A percentile compares a stretch with the other conserved stretches of the same genome.
These are phyloP conservation scores for Synodontis membranacea DNA, from an alignment of 2,113 vertebrate genomes.

Conservation along the genomic window DNA sequence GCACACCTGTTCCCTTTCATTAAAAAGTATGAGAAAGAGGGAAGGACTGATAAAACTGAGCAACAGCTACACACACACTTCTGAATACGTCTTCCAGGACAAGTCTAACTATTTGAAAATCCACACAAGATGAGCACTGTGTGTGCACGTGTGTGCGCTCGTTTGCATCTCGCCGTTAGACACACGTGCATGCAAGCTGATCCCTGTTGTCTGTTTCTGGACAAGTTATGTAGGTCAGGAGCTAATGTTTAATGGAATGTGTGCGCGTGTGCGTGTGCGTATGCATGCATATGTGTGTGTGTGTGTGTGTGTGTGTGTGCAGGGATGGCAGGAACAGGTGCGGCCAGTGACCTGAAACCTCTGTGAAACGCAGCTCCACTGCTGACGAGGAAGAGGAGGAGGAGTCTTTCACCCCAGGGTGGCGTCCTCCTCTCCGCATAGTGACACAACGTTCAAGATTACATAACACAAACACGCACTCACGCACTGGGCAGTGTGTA, in stretches of 20 bases:
- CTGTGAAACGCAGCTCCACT: conserved; percentile 17
- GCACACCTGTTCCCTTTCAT: conserved; percentile 48
- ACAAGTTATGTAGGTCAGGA: conserved; percentile 51
- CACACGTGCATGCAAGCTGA: conserved; percentile 32
- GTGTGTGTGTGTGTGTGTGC: conserved; percentile 6
- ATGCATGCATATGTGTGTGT: too few species aligned
- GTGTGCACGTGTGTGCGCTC: neutral
- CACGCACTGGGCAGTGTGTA: neutral
- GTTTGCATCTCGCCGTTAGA: conserved; percentile 38
- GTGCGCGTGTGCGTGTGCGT: neutral
- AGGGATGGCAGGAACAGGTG: conserved; percentile 48
- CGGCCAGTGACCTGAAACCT: conserved; percentile 42
- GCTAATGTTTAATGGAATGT: conserved; percentile 52
- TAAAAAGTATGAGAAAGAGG: neutral
- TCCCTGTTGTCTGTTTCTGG: conserved; percentile 33
- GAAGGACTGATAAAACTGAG: conserved; percentile 3
- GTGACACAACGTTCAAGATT: neutral
- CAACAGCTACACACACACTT: neutral
- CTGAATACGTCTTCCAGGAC: neutral
- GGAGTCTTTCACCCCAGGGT: neutral
- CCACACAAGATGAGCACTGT: neutral
- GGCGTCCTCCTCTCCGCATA: neutral
- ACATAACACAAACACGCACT: conserved; percentile 1
- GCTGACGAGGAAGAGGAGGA: neutral
- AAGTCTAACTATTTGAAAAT: neutral